Evolutionary conservation across 1,140 invertebrate species (phyloP).

Genomic region (Marisa cornuarietis): DNA sequence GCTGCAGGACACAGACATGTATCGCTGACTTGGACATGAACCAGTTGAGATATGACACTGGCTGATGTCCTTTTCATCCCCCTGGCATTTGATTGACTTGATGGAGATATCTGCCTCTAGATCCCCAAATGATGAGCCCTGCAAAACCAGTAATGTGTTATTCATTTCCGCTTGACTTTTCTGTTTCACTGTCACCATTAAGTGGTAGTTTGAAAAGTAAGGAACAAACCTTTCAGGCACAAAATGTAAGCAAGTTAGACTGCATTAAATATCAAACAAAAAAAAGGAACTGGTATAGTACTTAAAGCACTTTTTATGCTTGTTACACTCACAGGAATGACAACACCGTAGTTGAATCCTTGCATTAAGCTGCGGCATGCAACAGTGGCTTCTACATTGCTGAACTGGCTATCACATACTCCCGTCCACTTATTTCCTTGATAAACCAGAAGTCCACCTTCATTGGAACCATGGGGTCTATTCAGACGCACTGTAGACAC

Average conservation of each 20-base stretch:
- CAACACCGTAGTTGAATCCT: slow-evolving; percentile 42
- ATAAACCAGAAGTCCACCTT: slow-evolving; percentile 48
- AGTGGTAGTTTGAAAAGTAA: too few species aligned
- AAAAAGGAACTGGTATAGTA: background rate
- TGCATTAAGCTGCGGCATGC: slow-evolving; percentile 44
- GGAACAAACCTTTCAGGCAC: too few species aligned
- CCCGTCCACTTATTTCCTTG: slow-evolving; percentile 43
- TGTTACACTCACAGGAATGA: slow-evolving; percentile 28
- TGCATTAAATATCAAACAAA: background rate
- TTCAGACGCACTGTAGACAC: slow-evolving; percentile 49
- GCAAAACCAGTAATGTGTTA: background rate
- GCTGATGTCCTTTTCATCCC: slow-evolving; percentile 24
- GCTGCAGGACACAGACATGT: slow-evolving; percentile 44
- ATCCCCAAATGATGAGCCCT: slow-evolving; percentile 39
- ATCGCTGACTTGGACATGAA: slow-evolving; percentile 30
- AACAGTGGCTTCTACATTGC: slow-evolving; percentile 41
- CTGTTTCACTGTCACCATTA: too few species aligned
- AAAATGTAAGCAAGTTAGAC: too few species aligned
- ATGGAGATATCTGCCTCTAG: slow-evolving; percentile 30
- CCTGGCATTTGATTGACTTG: slow-evolving; percentile 35
- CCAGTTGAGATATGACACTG: slow-evolving; percentile 29
- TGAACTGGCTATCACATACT: slow-evolving; percentile 52
- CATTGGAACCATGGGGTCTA: slow-evolving; percentile 32
- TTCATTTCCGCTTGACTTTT: background rate
- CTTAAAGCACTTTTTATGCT: background rate